Evolutionary conservation across 2,797 vertebrate genomes (phyloP).

Genomic region (Dryobates pubescens): DNA sequence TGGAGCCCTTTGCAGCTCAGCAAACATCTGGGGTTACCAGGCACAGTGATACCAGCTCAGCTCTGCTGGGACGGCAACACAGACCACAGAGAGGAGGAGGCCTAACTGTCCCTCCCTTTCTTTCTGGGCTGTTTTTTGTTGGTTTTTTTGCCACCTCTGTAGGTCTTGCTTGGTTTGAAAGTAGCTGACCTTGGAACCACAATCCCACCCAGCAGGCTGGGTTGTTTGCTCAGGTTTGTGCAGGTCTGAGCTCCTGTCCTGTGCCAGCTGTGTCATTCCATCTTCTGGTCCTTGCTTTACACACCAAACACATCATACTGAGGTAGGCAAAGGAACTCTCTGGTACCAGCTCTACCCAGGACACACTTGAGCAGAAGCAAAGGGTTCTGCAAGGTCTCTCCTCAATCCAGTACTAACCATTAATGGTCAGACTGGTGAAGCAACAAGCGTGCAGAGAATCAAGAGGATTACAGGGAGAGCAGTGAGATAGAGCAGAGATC

Average conservation of each 20-base stretch:
- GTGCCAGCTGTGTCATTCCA: not conserved
- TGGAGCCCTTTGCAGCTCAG: not conserved
- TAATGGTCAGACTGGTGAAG: not conserved
- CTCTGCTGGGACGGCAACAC: not conserved
- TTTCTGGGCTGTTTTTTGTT: not conserved
- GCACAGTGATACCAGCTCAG: not conserved
- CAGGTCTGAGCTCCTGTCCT: not conserved
- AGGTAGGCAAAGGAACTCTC: not conserved
- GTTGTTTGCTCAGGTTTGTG: not conserved
- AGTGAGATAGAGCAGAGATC: not conserved
- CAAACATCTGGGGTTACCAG: rapidly evolving
- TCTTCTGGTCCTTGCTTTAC: not conserved
- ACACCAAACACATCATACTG: rapidly evolving
- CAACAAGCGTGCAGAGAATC: not conserved
- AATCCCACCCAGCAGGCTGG: not conserved
- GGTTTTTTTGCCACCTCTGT: not conserved
- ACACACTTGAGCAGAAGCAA: not conserved
- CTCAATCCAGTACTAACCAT: not conserved
- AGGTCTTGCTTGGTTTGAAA: not conserved
- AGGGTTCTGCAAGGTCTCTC: not conserved
- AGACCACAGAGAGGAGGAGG: not conserved
- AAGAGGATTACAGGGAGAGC: not conserved
- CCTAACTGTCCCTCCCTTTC: not conserved
- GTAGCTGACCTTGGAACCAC: not conserved
- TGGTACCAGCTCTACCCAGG: not conserved